Conservation (phyloP, 2,888 invertebrate genomes). For the Drosophila aldrichi region DNA sequence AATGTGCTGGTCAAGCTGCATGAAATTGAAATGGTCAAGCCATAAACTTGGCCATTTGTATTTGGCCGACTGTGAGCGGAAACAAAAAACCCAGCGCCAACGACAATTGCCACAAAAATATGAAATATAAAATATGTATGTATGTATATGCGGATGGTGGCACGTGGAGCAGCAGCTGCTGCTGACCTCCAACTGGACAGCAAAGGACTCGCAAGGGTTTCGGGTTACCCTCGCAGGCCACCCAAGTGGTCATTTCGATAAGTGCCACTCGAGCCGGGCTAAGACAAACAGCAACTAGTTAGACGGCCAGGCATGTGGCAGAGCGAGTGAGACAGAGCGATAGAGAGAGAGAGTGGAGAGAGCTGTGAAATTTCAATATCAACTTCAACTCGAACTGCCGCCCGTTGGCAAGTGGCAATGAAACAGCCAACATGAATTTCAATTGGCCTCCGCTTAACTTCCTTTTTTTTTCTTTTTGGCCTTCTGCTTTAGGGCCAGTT, state of each 20-base stretch:
- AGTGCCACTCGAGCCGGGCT: conserved; percentile 38
- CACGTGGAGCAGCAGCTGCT: conserved; percentile 43
- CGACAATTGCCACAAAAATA: conserved; percentile 68
- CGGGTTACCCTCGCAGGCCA: conserved; percentile 14
- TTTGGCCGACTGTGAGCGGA: conserved; percentile 57
- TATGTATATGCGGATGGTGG: conserved; percentile 41
- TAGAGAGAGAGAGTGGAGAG: background rate
- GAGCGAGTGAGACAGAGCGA: background rate
- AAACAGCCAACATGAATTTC: conserved; percentile 47
- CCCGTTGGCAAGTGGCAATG: conserved; percentile 31
- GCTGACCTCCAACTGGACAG: background rate
- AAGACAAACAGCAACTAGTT: conserved; percentile 31
- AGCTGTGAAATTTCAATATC: conserved; percentile 39
- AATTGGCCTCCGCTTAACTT: conserved; percentile 5
- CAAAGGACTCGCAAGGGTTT: conserved; percentile 16
- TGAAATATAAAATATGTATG: conserved; percentile 58
- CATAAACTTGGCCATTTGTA: conserved; percentile 79
- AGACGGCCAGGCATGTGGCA: background rate
- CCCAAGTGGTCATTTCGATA: conserved; percentile 53
- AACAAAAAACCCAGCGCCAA: conserved; percentile 34
- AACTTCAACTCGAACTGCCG: conserved; percentile 25
- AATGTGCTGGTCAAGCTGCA: conserved; percentile 74
- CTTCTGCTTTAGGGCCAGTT: conserved; percentile 18
- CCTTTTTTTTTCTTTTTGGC: background rate
- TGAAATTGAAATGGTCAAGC: conserved; percentile 77